Evolutionary conservation across 2,113 vertebrate genomes (phyloP).

Genomic region (Chiloscyllium plagiosum): DNA sequence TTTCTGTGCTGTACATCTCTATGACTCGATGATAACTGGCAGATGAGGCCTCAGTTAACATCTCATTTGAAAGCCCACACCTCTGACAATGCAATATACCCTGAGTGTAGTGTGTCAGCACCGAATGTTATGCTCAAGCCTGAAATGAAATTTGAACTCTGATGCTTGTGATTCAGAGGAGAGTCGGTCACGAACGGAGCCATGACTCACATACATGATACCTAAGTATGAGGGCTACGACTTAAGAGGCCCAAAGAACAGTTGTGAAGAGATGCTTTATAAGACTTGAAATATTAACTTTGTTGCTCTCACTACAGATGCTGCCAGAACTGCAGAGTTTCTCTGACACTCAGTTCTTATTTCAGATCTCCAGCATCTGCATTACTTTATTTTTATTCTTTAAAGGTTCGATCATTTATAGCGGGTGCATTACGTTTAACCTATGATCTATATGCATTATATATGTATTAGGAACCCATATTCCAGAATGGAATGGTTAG

Average conservation of each 20-base stretch:
- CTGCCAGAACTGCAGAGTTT: no score
- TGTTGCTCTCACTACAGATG: no score
- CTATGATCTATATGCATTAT: not conserved
- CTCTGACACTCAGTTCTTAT: no score
- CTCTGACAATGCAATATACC: not conserved
- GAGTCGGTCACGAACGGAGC: not conserved
- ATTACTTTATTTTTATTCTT: not conserved
- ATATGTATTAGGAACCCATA: not conserved
- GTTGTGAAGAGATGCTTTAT: no score
- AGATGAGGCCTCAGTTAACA: not conserved
- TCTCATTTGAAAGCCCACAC: no score
- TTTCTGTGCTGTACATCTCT: no score
- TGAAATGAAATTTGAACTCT: not conserved
- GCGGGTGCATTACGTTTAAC: not conserved
- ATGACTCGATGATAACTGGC: no score
- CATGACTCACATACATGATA: not conserved
- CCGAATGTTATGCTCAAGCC: not conserved
- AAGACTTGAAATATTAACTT: no score
- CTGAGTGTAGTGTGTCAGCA: not conserved
- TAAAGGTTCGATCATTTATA: not conserved
- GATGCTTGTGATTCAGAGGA: not conserved
- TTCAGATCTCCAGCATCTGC: no score
- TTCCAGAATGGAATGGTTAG: not conserved
- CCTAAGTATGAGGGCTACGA: not conserved
- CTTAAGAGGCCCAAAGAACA: no score